phyloP scores from a whole-genome alignment of 2,888 invertebrate genomes.

The Priocnemis perturbator region DNA sequence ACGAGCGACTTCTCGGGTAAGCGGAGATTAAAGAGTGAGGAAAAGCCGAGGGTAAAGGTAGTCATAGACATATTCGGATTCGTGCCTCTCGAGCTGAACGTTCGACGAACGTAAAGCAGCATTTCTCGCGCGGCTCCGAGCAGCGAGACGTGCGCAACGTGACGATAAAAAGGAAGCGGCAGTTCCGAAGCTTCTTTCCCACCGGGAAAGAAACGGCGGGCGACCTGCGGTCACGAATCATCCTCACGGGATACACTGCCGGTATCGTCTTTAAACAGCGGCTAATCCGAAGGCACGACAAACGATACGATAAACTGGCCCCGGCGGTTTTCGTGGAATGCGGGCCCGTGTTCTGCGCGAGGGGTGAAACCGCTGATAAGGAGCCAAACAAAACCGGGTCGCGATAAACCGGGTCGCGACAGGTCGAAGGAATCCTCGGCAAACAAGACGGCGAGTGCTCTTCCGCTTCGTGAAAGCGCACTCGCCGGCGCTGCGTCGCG shows the following conservation, averaged over 20 bases:
- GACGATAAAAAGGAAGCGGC: constrained; percentile 38
- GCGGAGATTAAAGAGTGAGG: too few species aligned
- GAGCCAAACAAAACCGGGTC: constrained; percentile 53
- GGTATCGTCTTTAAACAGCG: constrained; percentile 59
- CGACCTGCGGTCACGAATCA: constrained; percentile 52
- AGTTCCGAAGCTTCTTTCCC: constrained; percentile 19
- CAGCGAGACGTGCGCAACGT: too few species aligned
- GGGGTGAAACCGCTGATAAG: constrained; percentile 50
- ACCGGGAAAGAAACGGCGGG: constrained; percentile 28
- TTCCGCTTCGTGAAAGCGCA: constrained; percentile 15
- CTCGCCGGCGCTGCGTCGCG: background rate
- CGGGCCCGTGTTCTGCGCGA: constrained; percentile 27
- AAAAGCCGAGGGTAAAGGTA: too few species aligned
- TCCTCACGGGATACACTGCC: constrained; percentile 36
- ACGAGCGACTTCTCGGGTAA: too few species aligned
- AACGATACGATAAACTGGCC: constrained; percentile 54
- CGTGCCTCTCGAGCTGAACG: too few species aligned
- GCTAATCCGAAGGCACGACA: constrained; percentile 67
- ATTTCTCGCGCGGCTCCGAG: too few species aligned
- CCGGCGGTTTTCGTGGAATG: constrained; percentile 35
- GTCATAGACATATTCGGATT: too few species aligned
- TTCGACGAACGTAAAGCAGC: too few species aligned
- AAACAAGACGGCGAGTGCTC: constrained; percentile 32
- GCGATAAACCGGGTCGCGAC: constrained; percentile 59
- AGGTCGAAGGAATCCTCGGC: constrained; percentile 48